Conservation (phyloP, 1,140 invertebrate species). For the Sinonovacula constricta region DNA sequence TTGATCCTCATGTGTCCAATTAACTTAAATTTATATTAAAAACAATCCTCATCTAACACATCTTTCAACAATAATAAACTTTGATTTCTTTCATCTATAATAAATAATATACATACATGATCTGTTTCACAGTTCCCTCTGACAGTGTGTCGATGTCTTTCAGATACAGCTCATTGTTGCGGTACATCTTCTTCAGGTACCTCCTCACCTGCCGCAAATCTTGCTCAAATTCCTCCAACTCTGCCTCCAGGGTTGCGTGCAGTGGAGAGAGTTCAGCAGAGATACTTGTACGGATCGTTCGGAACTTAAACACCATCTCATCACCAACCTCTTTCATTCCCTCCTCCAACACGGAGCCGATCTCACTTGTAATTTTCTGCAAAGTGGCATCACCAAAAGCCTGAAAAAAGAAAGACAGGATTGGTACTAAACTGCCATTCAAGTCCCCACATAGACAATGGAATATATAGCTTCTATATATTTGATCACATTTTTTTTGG, state of each 20-base stretch:
- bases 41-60: neutral
- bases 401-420: slow-evolving; percentile 23
- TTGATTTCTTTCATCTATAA: neutral
- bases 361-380: slow-evolving; percentile 38
- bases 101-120: slow-evolving; percentile 58
- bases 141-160: slow-evolving; percentile 54
- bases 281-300: slow-evolving; percentile 57
- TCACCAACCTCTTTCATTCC: slow-evolving; percentile 41
- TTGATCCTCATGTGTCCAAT: too few species aligned
- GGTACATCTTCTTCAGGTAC: slow-evolving; percentile 62
- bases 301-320: slow-evolving; percentile 59
- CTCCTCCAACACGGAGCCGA: slow-evolving; percentile 41
- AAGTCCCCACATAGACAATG: neutral
- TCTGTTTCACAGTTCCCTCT: slow-evolving; percentile 43
- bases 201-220: slow-evolving; percentile 52
- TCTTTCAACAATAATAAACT: neutral
- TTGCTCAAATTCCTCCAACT: slow-evolving; percentile 50
- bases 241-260: slow-evolving; percentile 45
- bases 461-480: neutral
- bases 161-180: slow-evolving; percentile 65
- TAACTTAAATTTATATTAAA: neutral
- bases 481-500: neutral
- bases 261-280: slow-evolving; percentile 59
- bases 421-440: neutral
- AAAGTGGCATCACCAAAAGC: slow-evolving; percentile 25